Percentiles rank a stretch among this genome's conserved stretches.
phyloP scores from a whole-genome alignment of 1,140 invertebrate genomes.

The Belonocnema kinseyi region DNA sequence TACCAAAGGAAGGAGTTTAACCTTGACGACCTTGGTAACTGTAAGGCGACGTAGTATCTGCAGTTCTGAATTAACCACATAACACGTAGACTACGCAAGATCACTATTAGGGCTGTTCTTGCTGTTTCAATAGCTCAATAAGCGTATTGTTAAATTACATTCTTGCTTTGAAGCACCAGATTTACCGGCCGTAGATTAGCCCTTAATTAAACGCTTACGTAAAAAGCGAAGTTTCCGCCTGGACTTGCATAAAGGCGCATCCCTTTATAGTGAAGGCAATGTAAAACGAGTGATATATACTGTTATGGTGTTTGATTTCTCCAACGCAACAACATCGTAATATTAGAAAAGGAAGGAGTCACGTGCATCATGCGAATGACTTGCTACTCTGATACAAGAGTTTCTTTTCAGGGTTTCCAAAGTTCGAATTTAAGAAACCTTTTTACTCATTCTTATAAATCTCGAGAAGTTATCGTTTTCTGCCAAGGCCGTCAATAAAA shows the following conservation, averaged over 20 bases:
- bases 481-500: conserved; percentile 10
- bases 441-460: conserved; percentile 35
- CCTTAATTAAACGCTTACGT: not conserved
- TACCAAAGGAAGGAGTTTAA: conserved; percentile 44
- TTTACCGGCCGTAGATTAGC: conserved; percentile 3
- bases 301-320: conserved; percentile 37
- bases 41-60: conserved; percentile 50
- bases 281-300: conserved; percentile 44
- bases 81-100: conserved; percentile 42
- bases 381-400: not conserved
- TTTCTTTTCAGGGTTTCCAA: conserved; percentile 35
- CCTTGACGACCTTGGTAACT: conserved; percentile 38
- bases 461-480: conserved; percentile 33
- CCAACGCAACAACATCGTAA: conserved; percentile 49
- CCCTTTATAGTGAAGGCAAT: not conserved
- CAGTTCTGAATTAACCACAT: conserved; percentile 36
- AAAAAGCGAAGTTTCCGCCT: not conserved
- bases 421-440: conserved; percentile 30
- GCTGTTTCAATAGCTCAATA: conserved; percentile 14
- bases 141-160: not conserved
- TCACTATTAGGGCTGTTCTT: conserved; percentile 50
- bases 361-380: conserved; percentile 42
- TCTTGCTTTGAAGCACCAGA: not conserved
- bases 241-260: conserved; percentile 15
- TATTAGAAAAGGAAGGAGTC: conserved; percentile 44